These are phyloP conservation scores for Heliothis subflexa DNA, from an alignment of 1,140 invertebrate species.

Conservation along the genomic window DNA sequence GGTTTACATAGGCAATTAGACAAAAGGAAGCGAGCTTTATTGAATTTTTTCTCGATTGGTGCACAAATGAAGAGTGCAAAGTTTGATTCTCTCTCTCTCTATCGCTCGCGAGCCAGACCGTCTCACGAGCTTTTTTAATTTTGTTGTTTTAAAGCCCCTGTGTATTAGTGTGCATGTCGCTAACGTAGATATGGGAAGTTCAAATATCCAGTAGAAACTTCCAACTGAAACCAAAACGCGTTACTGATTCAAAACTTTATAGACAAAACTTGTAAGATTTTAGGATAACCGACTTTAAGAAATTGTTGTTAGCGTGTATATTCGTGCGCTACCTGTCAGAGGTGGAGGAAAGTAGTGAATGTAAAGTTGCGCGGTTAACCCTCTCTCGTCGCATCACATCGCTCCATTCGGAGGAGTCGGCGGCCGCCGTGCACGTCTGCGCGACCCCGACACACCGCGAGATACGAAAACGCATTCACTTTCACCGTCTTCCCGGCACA, in stretches of 20 bases:
- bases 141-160: conserved; percentile 62
- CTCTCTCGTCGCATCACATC: conserved; percentile 61
- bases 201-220: conserved; percentile 48
- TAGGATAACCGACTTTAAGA: conserved; percentile 55
- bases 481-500: conserved; percentile 67
- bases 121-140: conserved; percentile 72
- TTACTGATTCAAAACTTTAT: conserved; percentile 71
- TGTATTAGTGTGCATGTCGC: no score
- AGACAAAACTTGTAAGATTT: conserved; percentile 44
- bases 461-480: conserved; percentile 62
- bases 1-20: conserved; percentile 83
- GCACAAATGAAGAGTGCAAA: conserved; percentile 82
- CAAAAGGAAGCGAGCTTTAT: conserved; percentile 83
- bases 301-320: conserved; percentile 56
- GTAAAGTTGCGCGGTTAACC: conserved; percentile 75
- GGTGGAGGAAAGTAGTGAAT: conserved; percentile 66
- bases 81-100: conserved; percentile 73
- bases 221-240: conserved; percentile 53
- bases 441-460: conserved; percentile 53
- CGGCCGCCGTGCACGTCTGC: conserved; percentile 56
- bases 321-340: conserved; percentile 60
- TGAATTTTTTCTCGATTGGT: conserved; percentile 85
- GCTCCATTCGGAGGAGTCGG: conserved; percentile 47
- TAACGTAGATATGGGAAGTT: conserved; percentile 44
- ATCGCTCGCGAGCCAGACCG: conserved; percentile 57